A percentile compares a stretch with the other conserved stretches of the same genome.
phyloP scores from a whole-genome alignment of 2,888 invertebrate species.

The Diadegma fenestrale region DNA sequence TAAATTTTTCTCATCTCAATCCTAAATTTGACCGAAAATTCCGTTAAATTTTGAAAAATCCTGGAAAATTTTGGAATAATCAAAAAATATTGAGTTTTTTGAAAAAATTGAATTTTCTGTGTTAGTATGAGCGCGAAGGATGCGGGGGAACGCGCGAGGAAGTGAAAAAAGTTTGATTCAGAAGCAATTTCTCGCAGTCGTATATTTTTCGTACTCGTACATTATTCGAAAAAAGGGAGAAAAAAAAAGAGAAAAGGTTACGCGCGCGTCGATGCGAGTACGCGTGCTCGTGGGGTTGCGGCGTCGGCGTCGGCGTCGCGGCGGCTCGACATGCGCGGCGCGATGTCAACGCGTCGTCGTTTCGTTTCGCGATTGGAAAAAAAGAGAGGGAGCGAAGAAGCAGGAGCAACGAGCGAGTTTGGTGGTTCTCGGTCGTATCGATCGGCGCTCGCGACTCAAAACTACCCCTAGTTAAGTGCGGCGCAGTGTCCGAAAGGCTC shows the following conservation, averaged over 20 bases:
- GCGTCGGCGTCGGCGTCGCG: constrained; percentile 38
- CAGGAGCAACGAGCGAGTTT: constrained; percentile 39
- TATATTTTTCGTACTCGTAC: background rate
- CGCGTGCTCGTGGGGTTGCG: constrained; percentile 68
- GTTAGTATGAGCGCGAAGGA: too few species aligned
- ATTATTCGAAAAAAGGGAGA: too few species aligned
- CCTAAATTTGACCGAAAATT: too few species aligned
- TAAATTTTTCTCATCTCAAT: too few species aligned
- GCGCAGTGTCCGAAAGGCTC: constrained; percentile 78
- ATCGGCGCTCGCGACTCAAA: constrained; percentile 77
- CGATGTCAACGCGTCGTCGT: constrained; percentile 39
- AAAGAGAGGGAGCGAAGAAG: constrained; percentile 63
- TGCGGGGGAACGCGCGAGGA: background rate
- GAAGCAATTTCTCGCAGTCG: background rate
- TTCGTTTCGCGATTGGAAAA: constrained; percentile 18
- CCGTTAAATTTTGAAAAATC: too few species aligned
- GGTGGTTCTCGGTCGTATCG: constrained; percentile 75
- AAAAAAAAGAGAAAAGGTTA: background rate
- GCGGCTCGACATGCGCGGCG: constrained; percentile 52
- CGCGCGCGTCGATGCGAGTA: constrained; percentile 61
- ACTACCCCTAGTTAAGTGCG: constrained; percentile 79
- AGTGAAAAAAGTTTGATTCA: background rate
- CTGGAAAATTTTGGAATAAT: too few species aligned
- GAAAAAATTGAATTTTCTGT: too few species aligned
- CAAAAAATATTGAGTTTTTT: too few species aligned